These are phyloP conservation scores for Pyrocephalus nanus DNA, from an alignment of 2,797 vertebrate genomes.

Conservation along the genomic window DNA sequence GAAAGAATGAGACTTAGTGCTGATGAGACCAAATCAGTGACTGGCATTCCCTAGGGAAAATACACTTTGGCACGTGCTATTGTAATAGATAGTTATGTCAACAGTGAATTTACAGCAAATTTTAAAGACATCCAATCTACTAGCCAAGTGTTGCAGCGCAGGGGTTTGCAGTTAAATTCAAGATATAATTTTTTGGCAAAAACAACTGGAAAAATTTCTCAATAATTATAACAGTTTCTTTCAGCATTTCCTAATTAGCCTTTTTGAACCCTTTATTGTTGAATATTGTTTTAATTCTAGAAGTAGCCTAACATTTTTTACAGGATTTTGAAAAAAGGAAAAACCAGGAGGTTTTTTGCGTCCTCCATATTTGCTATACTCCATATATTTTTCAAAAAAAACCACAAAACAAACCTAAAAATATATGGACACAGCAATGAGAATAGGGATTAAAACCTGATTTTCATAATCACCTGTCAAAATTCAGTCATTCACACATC, in stretches of 20 bases:
- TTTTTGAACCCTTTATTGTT: not conserved
- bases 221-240: not conserved
- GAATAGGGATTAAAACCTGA: not conserved
- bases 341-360: not conserved
- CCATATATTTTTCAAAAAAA: not conserved
- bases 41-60: not conserved
- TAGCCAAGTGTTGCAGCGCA: not conserved
- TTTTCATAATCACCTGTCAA: not conserved
- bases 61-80: not conserved
- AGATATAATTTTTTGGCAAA: not conserved
- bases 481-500: not conserved
- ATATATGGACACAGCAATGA: not conserved
- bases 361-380: not conserved
- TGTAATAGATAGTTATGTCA: not conserved
- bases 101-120: not conserved
- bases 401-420: not conserved
- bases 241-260: not conserved
- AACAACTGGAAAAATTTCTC: not conserved
- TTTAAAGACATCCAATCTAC: not conserved
- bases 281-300: not conserved
- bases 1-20: not conserved
- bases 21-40: not conserved
- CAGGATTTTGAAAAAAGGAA: not conserved
- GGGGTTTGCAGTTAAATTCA: not conserved
- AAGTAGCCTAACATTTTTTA: not conserved